Percentiles rank a stretch among this genome's conserved stretches.
phyloP scores from a whole-genome alignment of 2,888 invertebrate species.

The Leucophenga montana region DNA sequence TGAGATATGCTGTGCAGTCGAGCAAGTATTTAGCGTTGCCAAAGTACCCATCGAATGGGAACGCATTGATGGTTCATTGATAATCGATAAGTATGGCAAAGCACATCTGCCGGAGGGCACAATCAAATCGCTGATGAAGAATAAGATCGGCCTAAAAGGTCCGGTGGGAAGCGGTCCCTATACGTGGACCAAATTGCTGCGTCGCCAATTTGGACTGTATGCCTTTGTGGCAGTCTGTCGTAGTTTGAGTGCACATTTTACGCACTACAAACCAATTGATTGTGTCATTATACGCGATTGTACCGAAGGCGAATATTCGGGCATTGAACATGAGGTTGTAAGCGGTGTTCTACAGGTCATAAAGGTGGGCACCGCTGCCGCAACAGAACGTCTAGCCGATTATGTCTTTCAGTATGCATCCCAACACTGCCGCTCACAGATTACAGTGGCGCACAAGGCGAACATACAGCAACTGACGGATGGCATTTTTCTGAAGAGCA shows the following conservation, averaged over 20 bases:
- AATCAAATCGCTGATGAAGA: conserved; percentile 83
- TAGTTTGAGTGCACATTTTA: conserved; percentile 89
- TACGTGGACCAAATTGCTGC: conserved; percentile 75
- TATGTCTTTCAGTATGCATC: conserved; percentile 98
- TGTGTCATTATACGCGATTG: conserved; percentile 97
- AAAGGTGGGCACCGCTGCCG: conserved; percentile 93
- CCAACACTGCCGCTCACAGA: conserved; percentile 90
- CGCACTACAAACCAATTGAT: conserved; percentile 90
- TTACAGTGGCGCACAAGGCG: conserved; percentile 98
- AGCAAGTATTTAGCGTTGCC: conserved; percentile 88
- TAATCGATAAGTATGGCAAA: conserved; percentile 81
- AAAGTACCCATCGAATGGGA: conserved; percentile 96
- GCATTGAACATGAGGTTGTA: conserved; percentile 93
- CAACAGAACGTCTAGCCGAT: conserved; percentile 94
- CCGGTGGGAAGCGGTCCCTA: conserved; percentile 41
- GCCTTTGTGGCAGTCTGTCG: conserved; percentile 96
- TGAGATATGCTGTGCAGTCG: conserved; percentile 89
- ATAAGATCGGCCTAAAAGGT: conserved; percentile 85
- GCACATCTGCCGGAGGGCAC: conserved; percentile 83
- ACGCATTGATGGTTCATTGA: conserved; percentile 87
- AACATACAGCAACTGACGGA: conserved; percentile 99
- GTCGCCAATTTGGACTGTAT: conserved; percentile 84
- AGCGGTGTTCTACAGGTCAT: conserved; percentile 94
- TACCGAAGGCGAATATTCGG: conserved; percentile 98
- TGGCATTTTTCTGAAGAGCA: conserved; percentile 87